Conservation (phyloP, 2,888 invertebrate genomes). For the Machimus atricapillus region DNA sequence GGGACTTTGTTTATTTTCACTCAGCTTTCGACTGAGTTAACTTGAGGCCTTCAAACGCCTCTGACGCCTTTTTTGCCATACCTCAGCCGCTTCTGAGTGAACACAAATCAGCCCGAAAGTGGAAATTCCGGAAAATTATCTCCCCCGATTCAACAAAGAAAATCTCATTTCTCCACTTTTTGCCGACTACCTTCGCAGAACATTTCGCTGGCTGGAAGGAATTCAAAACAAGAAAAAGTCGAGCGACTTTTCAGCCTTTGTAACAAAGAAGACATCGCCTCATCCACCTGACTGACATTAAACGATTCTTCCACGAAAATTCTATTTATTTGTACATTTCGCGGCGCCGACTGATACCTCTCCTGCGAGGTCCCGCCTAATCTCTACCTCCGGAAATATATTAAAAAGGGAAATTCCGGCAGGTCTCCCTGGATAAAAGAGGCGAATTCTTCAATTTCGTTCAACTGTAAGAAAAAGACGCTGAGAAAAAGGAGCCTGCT, state of each 20-base stretch:
- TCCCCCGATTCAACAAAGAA: background rate
- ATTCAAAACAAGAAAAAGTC: constrained; percentile 11
- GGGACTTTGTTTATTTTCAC: background rate
- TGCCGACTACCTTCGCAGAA: background rate
- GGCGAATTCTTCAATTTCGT: constrained; percentile 18
- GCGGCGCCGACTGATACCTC: constrained; percentile 21
- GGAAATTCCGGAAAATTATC: constrained; percentile 16
- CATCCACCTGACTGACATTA: constrained; percentile 36
- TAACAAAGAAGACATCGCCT: constrained; percentile 32
- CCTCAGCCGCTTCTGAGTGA: background rate
- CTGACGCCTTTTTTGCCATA: background rate
- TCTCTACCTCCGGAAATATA: constrained; percentile 23
- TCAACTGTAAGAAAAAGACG: constrained; percentile 29
- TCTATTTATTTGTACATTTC: constrained; percentile 36
- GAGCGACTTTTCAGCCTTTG: constrained; percentile 34
- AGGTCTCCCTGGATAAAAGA: constrained; percentile 21
- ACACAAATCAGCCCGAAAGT: constrained; percentile 21
- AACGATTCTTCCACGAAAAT: constrained; percentile 31
- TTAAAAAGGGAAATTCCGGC: constrained; percentile 27
- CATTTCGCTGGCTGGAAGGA: constrained; percentile 6
- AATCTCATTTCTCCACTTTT: constrained; percentile 30
- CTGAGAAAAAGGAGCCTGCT: background rate
- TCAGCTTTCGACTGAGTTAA: constrained; percentile 6
- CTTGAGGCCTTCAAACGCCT: background rate
- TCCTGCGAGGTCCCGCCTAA: background rate